Evolutionary conservation across 2,113 vertebrate species (phyloP).

Genomic region (Xenopus laevis): DNA sequence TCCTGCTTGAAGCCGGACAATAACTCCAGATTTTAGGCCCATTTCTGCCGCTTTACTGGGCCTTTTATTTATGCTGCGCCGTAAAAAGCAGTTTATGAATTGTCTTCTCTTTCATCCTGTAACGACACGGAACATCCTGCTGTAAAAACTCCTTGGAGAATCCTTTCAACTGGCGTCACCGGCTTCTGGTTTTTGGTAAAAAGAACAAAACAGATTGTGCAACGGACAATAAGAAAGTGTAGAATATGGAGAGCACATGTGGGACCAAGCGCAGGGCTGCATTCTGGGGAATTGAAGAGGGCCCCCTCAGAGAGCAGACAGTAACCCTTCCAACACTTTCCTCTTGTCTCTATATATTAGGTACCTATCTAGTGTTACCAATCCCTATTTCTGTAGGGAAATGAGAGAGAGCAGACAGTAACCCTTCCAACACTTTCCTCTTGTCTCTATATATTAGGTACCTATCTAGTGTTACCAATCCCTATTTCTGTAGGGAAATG

Average conservation of each 20-base stretch:
- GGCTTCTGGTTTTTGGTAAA: not conserved
- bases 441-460: too few species aligned
- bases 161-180: slow-evolving; percentile 1
- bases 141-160: not conserved
- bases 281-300: not conserved
- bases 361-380: too few species aligned
- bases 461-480: too few species aligned
- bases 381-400: too few species aligned
- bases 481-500: too few species aligned
- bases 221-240: not conserved
- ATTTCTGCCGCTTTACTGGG: too few species aligned
- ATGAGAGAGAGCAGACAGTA: too few species aligned
- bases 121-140: not conserved
- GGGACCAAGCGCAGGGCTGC: not conserved
- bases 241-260: slow-evolving; percentile 1
- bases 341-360: too few species aligned
- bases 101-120: slow-evolving; percentile 9
- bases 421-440: too few species aligned
- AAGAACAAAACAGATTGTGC: slow-evolving; percentile 16
- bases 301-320: too few species aligned
- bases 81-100: slow-evolving; percentile 6
- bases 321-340: too few species aligned
- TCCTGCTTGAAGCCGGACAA: not conserved
- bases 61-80: not conserved
- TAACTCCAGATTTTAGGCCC: not conserved